phyloP scores from a whole-genome alignment of 2,797 vertebrate species.

The Spinus olivaceus region DNA sequence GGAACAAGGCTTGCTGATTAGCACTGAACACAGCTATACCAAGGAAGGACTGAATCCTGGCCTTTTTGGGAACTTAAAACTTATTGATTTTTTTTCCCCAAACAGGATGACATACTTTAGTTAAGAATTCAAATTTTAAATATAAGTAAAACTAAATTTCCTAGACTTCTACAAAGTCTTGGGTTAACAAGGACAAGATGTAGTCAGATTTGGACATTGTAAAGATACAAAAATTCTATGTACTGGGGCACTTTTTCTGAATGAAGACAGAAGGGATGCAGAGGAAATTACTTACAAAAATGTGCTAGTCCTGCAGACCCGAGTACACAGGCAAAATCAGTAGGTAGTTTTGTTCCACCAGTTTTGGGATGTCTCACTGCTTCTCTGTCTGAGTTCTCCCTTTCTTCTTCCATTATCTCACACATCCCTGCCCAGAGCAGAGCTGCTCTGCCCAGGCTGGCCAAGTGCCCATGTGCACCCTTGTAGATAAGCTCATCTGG shows the following conservation, averaged over 20 bases:
- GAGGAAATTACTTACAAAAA: neutral
- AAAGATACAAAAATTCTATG: neutral
- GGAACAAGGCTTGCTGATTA: neutral
- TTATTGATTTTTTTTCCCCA: neutral
- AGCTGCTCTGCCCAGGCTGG: neutral
- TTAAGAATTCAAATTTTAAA: neutral
- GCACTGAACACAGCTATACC: neutral
- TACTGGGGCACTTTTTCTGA: neutral
- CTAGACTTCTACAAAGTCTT: neutral
- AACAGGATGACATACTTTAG: neutral
- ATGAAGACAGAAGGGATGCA: neutral
- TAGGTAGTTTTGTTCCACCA: neutral
- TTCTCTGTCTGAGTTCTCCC: neutral
- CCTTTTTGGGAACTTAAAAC: neutral
- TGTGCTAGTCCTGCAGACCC: neutral
- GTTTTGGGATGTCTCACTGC: neutral
- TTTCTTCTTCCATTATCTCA: neutral
- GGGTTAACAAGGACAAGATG: neutral
- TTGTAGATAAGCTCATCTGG: neutral
- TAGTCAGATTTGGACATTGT: neutral
- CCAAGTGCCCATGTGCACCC: neutral
- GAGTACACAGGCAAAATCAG: neutral
- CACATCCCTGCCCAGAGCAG: neutral
- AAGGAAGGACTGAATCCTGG: neutral
- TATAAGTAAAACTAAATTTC: neutral